Conservation (phyloP, 2,797 vertebrate genomes). For the Staurois parvus region DNA sequence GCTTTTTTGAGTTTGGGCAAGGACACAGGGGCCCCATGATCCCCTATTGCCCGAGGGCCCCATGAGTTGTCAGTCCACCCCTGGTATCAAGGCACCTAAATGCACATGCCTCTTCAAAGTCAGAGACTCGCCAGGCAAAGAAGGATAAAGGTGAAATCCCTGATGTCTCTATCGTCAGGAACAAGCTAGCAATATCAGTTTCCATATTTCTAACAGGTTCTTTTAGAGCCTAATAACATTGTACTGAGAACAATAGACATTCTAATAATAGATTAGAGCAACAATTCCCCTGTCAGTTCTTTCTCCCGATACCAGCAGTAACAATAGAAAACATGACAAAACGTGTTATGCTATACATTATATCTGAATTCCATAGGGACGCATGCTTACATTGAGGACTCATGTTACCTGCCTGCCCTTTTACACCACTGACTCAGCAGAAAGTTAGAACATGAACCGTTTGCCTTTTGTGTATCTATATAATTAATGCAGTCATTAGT, state of each 20-base stretch:
- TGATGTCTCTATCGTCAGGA: too few relatives aligned
- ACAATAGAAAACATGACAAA: neutral
- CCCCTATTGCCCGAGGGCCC: too few relatives aligned
- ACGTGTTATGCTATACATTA: neutral
- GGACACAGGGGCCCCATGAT: too few relatives aligned
- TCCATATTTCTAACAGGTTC: too few relatives aligned
- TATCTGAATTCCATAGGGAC: neutral
- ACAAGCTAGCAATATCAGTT: too few relatives aligned
- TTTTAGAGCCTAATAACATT: neutral
- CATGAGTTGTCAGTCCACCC: too few relatives aligned
- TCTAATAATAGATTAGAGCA: neutral
- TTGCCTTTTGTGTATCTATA: slow-evolving; percentile 6
- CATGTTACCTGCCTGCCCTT: neutral
- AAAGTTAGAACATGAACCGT: neutral
- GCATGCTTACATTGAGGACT: neutral
- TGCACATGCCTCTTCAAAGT: too few relatives aligned
- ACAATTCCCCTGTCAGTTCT: neutral
- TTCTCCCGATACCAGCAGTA: neutral
- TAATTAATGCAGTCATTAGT: slow-evolving; percentile 3
- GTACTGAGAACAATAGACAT: neutral
- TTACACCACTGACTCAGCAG: slow-evolving; percentile 26
- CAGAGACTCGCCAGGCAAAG: too few relatives aligned
- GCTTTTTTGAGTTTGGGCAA: too few relatives aligned
- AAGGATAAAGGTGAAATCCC: too few relatives aligned
- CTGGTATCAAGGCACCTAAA: too few relatives aligned